Evolutionary conservation across 2,797 vertebrate genomes (phyloP), one percentile per base, ranked within the genome.

Genomic region (Sphaeramia orbicularis): DNA sequence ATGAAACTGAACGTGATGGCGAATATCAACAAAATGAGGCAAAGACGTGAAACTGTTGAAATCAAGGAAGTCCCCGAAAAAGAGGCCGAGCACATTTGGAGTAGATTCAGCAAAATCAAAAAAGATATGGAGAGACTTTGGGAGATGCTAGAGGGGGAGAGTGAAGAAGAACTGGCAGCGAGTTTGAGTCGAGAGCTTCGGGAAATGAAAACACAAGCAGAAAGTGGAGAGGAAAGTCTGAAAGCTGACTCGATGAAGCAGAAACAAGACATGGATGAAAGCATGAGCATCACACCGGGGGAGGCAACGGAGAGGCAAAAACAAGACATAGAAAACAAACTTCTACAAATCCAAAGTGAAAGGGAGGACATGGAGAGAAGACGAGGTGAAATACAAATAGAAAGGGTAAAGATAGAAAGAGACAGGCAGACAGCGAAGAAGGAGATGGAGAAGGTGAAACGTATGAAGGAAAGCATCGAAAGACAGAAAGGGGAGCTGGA

Each of bases 401-500:
- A 90, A 43, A 90, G 61, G 74, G 67, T 72, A 43, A 76, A 83
- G 21, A 45, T 79, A 18, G 78, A 89, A 38, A 72, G 41, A 32
- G 85, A 89, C 40, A 73, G 71, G 32, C 69, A 71, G 56, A 10
- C 68, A 30, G 57, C 53, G 12, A 73, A 83, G 72, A 61, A 41
- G 41, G 90, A 92, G 55, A 86, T 81, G 30, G 77, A 85, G 36
- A 75, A 67, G 54, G 14, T 90, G 45, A 81, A 73, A 8, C 13
- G 9, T 49, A 43, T 77, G 18, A 87, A 58, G 55, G 74, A 89
- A 5, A 75, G 51, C 15, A 80, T 65, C 14, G 57, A 86, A 45
- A 77, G 12, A 30, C 75, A 91, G 71, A 81, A 50, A 49, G 36
- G 71, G 36, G 77, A 86, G 30, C 52, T 89, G 6, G 86, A 91